Evolutionary conservation across 2,888 invertebrate genomes (phyloP).

Genomic region (Ophion slaviceki): DNA sequence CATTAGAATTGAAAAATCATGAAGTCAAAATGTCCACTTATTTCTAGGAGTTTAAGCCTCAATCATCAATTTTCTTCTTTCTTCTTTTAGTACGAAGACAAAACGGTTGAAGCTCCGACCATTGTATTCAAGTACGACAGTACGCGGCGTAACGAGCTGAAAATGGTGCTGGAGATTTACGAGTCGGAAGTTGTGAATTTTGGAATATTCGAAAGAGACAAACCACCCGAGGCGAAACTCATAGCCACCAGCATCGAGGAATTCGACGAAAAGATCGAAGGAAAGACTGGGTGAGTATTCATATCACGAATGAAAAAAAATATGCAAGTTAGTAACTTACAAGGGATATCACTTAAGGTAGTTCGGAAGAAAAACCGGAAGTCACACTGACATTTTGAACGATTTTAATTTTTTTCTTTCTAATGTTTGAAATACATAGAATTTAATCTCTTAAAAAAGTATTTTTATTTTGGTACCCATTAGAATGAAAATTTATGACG

Average conservation of each 20-base stretch:
- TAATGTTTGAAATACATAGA: too few relatives aligned
- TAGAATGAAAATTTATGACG: too few relatives aligned
- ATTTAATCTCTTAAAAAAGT: too few relatives aligned
- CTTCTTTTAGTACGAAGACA: slow-evolving; percentile 78
- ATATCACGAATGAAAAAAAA: neutral
- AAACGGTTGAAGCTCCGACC: slow-evolving; percentile 75
- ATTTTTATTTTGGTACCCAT: too few relatives aligned
- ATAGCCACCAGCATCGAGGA: slow-evolving; percentile 78
- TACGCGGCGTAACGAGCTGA: slow-evolving; percentile 79
- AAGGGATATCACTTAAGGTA: too few relatives aligned
- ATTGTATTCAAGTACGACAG: slow-evolving; percentile 81
- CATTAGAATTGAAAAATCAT: slow-evolving; percentile 7
- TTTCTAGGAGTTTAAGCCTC: neutral
- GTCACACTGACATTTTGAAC: too few relatives aligned
- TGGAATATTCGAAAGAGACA: slow-evolving; percentile 80
- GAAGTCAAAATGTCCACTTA: neutral
- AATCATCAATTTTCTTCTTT: neutral
- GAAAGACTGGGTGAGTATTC: slow-evolving; percentile 76
- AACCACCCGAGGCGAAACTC: slow-evolving; percentile 78
- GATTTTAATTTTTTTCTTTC: too few relatives aligned
- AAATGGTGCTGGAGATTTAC: slow-evolving; percentile 78
- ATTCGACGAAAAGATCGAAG: slow-evolving; percentile 75
- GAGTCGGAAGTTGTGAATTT: slow-evolving; percentile 78
- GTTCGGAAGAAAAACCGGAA: too few relatives aligned
- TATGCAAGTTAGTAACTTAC: too few relatives aligned